Evolutionary conservation across 2,797 vertebrate species (phyloP).

Genomic region (Artibeus lituratus): DNA sequence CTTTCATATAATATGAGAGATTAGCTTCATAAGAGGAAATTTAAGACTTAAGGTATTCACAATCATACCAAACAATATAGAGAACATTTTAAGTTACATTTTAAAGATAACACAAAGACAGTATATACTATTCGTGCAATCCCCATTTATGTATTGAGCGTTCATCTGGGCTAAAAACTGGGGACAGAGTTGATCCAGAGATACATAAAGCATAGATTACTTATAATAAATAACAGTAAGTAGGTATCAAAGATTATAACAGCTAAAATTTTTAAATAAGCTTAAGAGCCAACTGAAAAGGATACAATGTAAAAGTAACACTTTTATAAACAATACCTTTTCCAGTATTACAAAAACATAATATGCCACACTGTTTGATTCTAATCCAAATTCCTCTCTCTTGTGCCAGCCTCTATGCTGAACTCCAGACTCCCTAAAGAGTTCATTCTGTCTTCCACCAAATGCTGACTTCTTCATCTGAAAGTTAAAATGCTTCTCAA

Average conservation of each 20-base stretch:
- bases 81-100: background rate
- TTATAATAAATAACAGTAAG: background rate
- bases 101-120: background rate
- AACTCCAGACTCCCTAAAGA: background rate
- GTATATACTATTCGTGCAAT: background rate
- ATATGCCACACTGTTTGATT: background rate
- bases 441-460: background rate
- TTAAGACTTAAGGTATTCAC: background rate
- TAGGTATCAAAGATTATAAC: background rate
- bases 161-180: background rate
- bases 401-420: background rate
- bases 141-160: background rate
- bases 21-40: background rate
- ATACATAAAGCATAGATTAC: background rate
- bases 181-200: background rate
- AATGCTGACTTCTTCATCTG: background rate
- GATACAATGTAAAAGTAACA: background rate
- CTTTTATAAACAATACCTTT: background rate
- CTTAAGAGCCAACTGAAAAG: background rate
- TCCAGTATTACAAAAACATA: background rate
- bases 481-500: background rate
- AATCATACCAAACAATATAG: background rate
- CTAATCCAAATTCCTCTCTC: background rate
- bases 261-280: background rate
- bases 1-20: background rate